Base-by-base conservation (phyloP, 2,888 invertebrate genomes). In the Disparrhopalites patrizii region DNA sequence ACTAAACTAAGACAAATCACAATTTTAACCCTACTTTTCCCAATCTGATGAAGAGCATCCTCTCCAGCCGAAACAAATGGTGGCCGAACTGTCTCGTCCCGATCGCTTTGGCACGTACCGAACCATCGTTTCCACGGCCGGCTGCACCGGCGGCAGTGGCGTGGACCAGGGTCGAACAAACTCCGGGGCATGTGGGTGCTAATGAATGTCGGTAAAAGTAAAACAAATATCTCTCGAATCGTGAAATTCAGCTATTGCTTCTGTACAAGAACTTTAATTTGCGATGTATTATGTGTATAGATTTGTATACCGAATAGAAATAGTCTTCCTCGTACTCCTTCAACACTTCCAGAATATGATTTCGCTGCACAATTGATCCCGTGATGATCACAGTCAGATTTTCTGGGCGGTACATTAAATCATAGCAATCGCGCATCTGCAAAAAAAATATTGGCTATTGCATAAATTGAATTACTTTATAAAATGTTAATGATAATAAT, bases 321-420 rank as follows among this genome's bases (percentile, higher is more conserved):
- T 64, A 74, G 20, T 73, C 72, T 23, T 54, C 54, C 60, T 74
- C 73, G 62, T 71, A 71, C 47, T 74, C 73, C 31, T 64, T 56
- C 3, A 74, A 54, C 47, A 68, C 67, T 18, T 70, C 68, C 52
- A 73, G 30, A 56, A 74, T 66, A 27, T 70, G 70, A n/a, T 68
- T 68, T 8, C 50, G 51, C 25, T 68, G 68, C 25, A 71, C 60
- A 15, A 73, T 25, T 10, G 66, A 66, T 20, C 94, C 94, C 10
- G 89, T 87, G 61, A 94, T 85, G 60, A 93, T 87, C 5, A 94
- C 82, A 68, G 89, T 88, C 68, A 94, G 80, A 79, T 96, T 96
- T 79, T 93, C 92, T 1, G 94, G 87, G n/a, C 92, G 83, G 79
- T 95, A 96, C 80, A 90, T 93, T 67, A 88, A 83, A 76, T 87